Evolutionary conservation across 1,140 invertebrate genomes (phyloP).

Genomic region (Capitella teleta): DNA sequence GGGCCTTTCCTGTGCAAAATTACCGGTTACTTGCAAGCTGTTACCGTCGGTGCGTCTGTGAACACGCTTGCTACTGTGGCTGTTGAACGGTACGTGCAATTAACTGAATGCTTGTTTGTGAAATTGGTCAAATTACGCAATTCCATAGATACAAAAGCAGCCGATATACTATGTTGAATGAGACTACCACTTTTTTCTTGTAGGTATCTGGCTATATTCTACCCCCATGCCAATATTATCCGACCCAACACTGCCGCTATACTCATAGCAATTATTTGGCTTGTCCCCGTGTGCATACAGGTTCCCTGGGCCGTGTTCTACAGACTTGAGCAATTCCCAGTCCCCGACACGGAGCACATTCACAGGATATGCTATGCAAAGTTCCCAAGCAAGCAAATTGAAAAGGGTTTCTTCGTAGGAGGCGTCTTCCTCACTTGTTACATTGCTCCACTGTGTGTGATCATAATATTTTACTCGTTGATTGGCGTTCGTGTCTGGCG

Average conservation of each 20-base stretch:
- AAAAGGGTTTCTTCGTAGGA: slow-evolving; percentile 64
- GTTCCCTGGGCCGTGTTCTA: slow-evolving; percentile 82
- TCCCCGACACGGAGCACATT: neutral
- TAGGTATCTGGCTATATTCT: slow-evolving; percentile 87
- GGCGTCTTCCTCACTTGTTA: slow-evolving; percentile 79
- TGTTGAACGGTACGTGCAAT: slow-evolving; percentile 10
- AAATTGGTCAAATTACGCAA: no score
- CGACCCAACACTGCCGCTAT: slow-evolving; percentile 69
- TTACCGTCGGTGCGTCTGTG: slow-evolving; percentile 10
- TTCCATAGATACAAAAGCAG: no score
- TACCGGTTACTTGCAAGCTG: slow-evolving; percentile 10
- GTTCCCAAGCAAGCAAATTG: neutral
- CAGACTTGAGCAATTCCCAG: slow-evolving; percentile 41
- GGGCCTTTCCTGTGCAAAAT: slow-evolving; percentile 12
- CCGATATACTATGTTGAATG: no score
- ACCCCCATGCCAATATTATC: slow-evolving; percentile 78
- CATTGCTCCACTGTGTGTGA: slow-evolving; percentile 74
- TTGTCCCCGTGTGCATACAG: slow-evolving; percentile 62
- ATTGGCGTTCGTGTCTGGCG: slow-evolving; percentile 77
- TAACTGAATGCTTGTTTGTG: no score
- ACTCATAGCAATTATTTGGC: slow-evolving; percentile 80
- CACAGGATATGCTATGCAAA: slow-evolving; percentile 1
- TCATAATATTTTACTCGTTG: slow-evolving; percentile 77
- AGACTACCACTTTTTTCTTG: neutral
- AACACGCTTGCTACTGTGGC: slow-evolving; percentile 13